Base-by-base conservation (phyloP, 1,140 invertebrate genomes). In the Brachionus paranguensis region DNA sequence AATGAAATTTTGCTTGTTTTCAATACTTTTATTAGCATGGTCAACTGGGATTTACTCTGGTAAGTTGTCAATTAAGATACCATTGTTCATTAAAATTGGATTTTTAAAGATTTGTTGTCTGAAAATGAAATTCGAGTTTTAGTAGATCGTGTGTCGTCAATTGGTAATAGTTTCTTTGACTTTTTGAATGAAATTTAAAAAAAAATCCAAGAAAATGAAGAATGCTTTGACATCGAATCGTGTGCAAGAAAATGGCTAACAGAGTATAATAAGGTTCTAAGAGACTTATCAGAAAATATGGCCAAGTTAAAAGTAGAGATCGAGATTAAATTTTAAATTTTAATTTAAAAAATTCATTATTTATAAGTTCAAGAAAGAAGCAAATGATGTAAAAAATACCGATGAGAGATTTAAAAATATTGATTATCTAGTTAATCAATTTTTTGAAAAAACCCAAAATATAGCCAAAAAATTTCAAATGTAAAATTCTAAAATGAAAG, bases 171-270 rank as follows among this genome's bases (percentile, higher is more conserved):
- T 53, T 53, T 14, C 7, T 12, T 12, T 53, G 3, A 5, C 11
- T 14, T 53, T 53, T 65, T 65, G 20, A 65, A 37, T 6, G 33
- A 7, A 47, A 47, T 3, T 12, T 14, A 6, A 47, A 14, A 47
- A 47, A 12, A n/a, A 12, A 4, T 43, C n/a, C 17, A 33, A 33
- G 65, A 68, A 78, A 47, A 29, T 14, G n/a, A 47, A 37, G 27
- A 29, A 55, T 60, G 45, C 43, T 64, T 27, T 37, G 6, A 8
- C 7, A 20, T 20, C 14, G 76, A 79, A 55, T 29, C 55, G 24
- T 79, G 76, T 64, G 76, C 43, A n/a, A 79, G 55, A 29, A 41
- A 79, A 10, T 79, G 76, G 76, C 27, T 79, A 11, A 79, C 29
- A 7, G 11, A 24, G 29, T 79, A 79, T 24, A 53, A 79, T 24